Conservation (phyloP, 2,888 invertebrate species). For the Baccha elongata region DNA sequence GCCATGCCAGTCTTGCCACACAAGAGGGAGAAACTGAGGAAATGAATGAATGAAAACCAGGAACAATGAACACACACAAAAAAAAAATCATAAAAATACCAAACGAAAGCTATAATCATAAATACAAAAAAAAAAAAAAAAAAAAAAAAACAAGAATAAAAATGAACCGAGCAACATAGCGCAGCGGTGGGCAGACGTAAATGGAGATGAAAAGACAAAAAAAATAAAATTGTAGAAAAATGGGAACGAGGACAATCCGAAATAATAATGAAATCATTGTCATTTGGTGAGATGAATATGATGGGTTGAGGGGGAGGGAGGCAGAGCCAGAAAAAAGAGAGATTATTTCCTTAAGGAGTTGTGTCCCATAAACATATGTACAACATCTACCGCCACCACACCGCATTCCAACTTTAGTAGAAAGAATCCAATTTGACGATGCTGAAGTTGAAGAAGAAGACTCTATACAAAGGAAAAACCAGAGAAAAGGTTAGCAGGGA, state of each 20-base stretch:
- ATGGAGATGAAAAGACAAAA: conserved; percentile 41
- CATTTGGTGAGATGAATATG: conserved; percentile 64
- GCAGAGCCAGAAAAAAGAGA: conserved; percentile 8
- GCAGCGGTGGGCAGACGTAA: conserved; percentile 31
- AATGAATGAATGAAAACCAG: conserved; percentile 26
- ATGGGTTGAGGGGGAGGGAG: neutral
- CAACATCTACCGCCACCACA: conserved; percentile 38
- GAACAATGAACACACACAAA: conserved; percentile 33
- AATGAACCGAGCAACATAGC: conserved; percentile 49
- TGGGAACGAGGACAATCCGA: conserved; percentile 73
- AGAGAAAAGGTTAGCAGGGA: conserved; percentile 61
- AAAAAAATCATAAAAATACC: conserved; percentile 70
- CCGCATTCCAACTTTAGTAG: conserved; percentile 29
- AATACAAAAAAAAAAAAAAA: conserved; percentile 65
- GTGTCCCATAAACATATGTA: conserved; percentile 67
- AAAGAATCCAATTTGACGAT: conserved; percentile 44
- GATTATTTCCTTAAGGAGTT: conserved; percentile 72
- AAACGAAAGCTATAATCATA: conserved; percentile 72
- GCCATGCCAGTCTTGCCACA: neutral
- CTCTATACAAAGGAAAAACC: conserved; percentile 21
- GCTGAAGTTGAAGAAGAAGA: conserved; percentile 6
- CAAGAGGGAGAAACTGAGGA: conserved; percentile 9
- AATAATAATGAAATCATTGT: conserved; percentile 74
- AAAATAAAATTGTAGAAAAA: conserved; percentile 46
- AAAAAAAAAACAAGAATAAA: conserved; percentile 58